A percentile compares a stretch with the other conserved stretches of the same genome.
Evolutionary conservation across 2,113 vertebrate genomes (phyloP).

Genomic region (Pangasianodon hypophthalmus): DNA sequence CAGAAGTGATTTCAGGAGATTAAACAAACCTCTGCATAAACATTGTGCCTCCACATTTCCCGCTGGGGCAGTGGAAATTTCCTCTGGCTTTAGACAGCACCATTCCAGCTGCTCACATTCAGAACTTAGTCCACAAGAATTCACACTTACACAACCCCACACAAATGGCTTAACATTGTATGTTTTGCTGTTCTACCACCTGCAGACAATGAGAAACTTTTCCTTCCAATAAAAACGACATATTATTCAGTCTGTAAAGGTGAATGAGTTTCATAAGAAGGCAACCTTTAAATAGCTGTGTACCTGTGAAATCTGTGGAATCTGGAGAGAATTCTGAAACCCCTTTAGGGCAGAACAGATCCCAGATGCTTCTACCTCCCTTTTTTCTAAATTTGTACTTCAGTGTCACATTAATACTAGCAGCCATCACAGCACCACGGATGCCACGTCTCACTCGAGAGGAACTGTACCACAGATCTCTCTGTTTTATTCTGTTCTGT

Average conservation of each 20-base stretch:
- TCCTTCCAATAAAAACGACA: background rate
- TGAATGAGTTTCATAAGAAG: background rate
- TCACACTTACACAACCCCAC: background rate
- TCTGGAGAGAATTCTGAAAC: background rate
- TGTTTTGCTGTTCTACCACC: background rate
- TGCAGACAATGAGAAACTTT: background rate
- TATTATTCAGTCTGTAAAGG: background rate
- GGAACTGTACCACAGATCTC: background rate
- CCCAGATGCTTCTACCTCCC: background rate
- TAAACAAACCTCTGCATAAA: background rate
- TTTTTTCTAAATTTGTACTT: background rate
- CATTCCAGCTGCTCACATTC: background rate
- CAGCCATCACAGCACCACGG: background rate
- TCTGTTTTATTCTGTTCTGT: background rate
- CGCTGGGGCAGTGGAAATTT: constrained; percentile 40
- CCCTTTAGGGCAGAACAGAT: background rate
- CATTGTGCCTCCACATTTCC: background rate
- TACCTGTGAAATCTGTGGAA: background rate
- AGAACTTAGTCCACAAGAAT: background rate
- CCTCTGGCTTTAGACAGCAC: constrained; percentile 5
- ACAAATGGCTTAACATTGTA: background rate
- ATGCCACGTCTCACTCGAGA: background rate
- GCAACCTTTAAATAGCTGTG: background rate
- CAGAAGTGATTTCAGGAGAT: background rate
- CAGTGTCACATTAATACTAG: background rate